Percentiles rank a stretch among this genome's conserved stretches.
These are phyloP conservation scores for Sinodicranocentrus sp. DNA, from an alignment of 2,888 invertebrate genomes.

Conservation along the genomic window DNA sequence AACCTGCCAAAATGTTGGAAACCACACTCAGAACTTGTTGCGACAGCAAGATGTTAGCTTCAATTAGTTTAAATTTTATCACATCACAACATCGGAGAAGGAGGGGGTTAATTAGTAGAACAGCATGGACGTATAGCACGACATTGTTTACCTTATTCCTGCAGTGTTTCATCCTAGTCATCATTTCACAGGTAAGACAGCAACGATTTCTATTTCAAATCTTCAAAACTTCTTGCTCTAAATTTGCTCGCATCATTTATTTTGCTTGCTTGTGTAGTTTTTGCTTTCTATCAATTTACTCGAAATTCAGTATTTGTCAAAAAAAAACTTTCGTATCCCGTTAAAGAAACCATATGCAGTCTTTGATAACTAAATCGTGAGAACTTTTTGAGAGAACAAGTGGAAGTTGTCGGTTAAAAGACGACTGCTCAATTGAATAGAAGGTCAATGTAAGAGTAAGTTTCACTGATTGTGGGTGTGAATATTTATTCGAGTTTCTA, in stretches of 20 bases:
- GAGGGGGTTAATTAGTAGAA: conserved; percentile 62
- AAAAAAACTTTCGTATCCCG: no score
- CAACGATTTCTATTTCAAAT: background rate
- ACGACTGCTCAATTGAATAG: conserved; percentile 12
- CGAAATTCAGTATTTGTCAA: background rate
- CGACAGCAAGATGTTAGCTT: conserved; percentile 67
- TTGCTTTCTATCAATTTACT: conserved; percentile 1
- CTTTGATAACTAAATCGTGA: no score
- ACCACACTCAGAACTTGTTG: conserved; percentile 58
- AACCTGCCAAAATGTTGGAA: conserved; percentile 68
- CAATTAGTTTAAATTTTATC: conserved; percentile 51
- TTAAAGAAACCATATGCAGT: no score
- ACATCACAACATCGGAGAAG: conserved; percentile 64
- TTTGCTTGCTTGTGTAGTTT: no score
- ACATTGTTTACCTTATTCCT: conserved; percentile 41
- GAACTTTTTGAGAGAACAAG: background rate
- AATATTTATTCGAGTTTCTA: background rate
- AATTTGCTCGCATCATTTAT: background rate
- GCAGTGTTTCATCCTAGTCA: conserved; percentile 74
- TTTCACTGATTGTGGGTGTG: background rate
- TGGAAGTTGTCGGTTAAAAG: conserved; percentile 13
- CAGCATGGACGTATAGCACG: conserved; percentile 49
- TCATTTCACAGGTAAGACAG: conserved; percentile 71
- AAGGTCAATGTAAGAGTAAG: conserved; percentile 32
- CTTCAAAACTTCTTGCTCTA: background rate